A percentile compares a stretch with the other conserved stretches of the same genome.
phyloP scores from a whole-genome alignment of 2,113 vertebrate genomes.

The Phaetusa simplex region DNA sequence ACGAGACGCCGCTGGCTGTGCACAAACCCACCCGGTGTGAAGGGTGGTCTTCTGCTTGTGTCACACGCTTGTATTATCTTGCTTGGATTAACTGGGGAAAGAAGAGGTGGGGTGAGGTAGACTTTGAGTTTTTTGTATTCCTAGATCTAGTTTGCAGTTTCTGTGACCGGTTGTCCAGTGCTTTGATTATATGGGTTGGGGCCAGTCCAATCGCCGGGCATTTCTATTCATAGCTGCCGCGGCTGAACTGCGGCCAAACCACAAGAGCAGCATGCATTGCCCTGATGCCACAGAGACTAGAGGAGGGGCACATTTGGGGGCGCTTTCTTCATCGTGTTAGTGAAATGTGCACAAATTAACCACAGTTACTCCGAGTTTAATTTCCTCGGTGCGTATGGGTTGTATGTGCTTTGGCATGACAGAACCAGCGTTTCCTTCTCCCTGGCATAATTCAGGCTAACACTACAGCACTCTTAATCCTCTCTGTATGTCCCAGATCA shows the following conservation, averaged over 20 bases:
- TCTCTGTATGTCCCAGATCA: rapidly evolving
- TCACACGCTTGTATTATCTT: neutral
- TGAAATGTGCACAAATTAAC: neutral
- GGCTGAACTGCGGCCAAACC: neutral
- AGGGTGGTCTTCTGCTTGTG: neutral
- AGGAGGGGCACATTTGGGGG: neutral
- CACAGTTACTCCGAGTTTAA: neutral
- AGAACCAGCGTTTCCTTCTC: neutral
- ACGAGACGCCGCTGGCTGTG: rapidly evolving
- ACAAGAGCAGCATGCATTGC: neutral
- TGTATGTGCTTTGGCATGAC: neutral
- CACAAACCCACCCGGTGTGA: rapidly evolving
- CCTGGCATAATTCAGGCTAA: neutral
- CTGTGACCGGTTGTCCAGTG: neutral
- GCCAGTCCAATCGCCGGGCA: rapidly evolving
- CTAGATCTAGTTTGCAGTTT: neutral
- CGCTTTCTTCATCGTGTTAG: neutral
- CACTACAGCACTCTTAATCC: neutral
- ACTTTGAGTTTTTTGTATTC: neutral
- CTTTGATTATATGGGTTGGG: neutral
- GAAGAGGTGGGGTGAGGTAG: neutral
- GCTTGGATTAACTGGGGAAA: neutral
- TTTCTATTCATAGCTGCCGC: slow-evolving; percentile 6
- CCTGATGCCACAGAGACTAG: neutral
- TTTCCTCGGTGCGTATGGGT: rapidly evolving